These are phyloP conservation scores for Porites evermanni DNA, from an alignment of 92 coral and sea anemone species.

Conservation along the genomic window DNA sequence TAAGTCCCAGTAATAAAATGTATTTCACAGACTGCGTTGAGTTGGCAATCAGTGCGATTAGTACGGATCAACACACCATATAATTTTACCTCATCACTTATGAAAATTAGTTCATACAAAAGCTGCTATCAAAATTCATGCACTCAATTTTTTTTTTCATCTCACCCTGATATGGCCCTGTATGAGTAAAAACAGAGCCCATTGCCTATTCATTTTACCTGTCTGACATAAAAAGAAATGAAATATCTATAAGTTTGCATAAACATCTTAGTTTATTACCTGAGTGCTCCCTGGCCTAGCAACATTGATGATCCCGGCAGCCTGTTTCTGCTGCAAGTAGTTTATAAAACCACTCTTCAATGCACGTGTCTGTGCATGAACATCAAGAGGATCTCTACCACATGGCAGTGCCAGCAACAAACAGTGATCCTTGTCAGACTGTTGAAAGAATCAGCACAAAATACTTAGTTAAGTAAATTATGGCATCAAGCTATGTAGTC, in stretches of 20 bases:
- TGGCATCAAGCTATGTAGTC: neutral
- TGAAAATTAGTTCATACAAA: too few relatives aligned
- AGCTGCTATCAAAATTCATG: too few relatives aligned
- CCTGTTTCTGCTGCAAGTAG: slow-evolving; percentile 96
- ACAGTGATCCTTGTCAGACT: slow-evolving; percentile 93
- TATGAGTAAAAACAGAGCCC: neutral
- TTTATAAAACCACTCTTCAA: slow-evolving; percentile 94
- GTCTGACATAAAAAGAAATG: too few relatives aligned
- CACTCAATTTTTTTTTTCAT: too few relatives aligned
- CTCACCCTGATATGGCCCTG: neutral
- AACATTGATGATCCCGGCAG: slow-evolving; percentile 97
- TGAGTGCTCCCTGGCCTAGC: slow-evolving; percentile 95
- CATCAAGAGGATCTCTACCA: slow-evolving; percentile 98
- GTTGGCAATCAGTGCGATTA: too few relatives aligned
- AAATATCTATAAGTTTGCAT: neutral
- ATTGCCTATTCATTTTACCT: neutral
- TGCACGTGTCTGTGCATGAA: slow-evolving; percentile 96
- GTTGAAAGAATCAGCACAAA: neutral
- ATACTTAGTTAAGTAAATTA: too few relatives aligned
- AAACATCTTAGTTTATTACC: slow-evolving; percentile 48
- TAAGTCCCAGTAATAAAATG: too few relatives aligned
- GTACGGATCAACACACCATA: too few relatives aligned
- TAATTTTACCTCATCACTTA: too few relatives aligned
- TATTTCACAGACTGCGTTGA: too few relatives aligned
- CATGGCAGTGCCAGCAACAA: slow-evolving; percentile 92